Evolutionary conservation across 2,888 invertebrate species (phyloP), one percentile per base, ranked within the genome.

Genomic region (Athetis lepigone): DNA sequence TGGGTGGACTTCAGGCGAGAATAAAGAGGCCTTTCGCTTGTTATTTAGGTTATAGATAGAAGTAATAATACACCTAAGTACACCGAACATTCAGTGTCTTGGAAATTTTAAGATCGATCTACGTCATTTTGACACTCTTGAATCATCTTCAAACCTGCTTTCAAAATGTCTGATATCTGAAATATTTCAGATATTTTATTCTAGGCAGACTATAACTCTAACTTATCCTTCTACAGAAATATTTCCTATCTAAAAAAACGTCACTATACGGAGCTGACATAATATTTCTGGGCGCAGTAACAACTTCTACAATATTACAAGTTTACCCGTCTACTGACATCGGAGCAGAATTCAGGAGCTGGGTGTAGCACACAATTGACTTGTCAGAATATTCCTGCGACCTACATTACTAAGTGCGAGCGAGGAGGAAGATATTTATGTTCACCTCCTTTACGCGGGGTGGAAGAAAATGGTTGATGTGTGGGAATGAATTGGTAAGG

Each of bases 311-410:
- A 46, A 52, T 40, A 49, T 45, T 51, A 65, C 36, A 18, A 40
- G 37, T 59, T 56, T 52, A 77, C 70, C 52, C 39, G 21, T 70
- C 63, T 71, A 50, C 43, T 50, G 43, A 65, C 58, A 64, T 65
- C 27, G 49, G 58, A 49, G 52, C 33, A 23, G 45, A 45, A 54
- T 54, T 60, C 60, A 66, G 58, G 21, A 51, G 29, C 36, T 29
- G 42, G 18, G 45, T 37, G 57, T 60, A 64, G 72, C 42, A 49
- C 69, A 81, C 82, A 81, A 84, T 83, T 81, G 82, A 81, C 77
- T 81, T 79, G 82, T 80, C 75, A 75, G 75, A 73, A 77, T 66
- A 74, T 75, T 70, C 70, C 68, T 57, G 60, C 77, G 77, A 82
- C 83, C 81, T 77, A 81, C 70, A 72, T 84, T 77, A 57, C 64